Percentiles rank a stretch among this genome's conserved stretches.
These are phyloP conservation scores for Notothenia rossii DNA, from an alignment of 2,113 vertebrate genomes.

Conservation along the genomic window DNA sequence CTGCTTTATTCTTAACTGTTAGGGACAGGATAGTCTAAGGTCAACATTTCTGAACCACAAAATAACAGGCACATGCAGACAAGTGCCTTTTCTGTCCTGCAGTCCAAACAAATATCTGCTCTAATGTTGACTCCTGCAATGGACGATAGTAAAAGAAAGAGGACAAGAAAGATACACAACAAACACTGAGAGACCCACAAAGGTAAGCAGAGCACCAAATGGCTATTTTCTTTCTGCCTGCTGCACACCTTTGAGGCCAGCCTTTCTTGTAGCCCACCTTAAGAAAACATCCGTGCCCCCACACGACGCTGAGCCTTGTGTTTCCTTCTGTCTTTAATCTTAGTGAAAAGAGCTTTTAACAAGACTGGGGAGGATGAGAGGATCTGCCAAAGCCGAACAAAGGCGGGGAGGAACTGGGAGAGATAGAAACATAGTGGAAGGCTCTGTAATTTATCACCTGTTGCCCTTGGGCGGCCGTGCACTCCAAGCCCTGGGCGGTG, in stretches of 20 bases:
- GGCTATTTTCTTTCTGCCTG: constrained; percentile 62
- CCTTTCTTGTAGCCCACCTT: constrained; percentile 82
- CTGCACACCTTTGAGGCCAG: constrained; percentile 69
- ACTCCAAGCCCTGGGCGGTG: constrained; percentile 42
- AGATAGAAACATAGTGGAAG: constrained; percentile 75
- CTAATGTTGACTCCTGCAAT: constrained; percentile 46
- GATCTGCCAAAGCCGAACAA: constrained; percentile 81
- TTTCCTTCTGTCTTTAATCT: constrained; percentile 84
- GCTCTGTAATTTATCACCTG: constrained; percentile 87
- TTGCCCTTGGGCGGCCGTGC: constrained; percentile 72
- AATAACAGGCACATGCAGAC: constrained; percentile 27
- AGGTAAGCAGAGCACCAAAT: constrained; percentile 49
- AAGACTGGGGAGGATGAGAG: constrained; percentile 63
- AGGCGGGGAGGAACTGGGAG: constrained; percentile 77
- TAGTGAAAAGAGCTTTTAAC: constrained; percentile 82
- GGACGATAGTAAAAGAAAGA: constrained; percentile 7
- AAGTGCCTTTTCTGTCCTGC: constrained; percentile 25
- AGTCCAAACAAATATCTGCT: constrained; percentile 44
- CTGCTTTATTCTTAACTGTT: constrained; percentile 17
- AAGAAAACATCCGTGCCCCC: constrained; percentile 86
- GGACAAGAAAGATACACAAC: constrained; percentile 50
- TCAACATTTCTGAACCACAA: constrained; percentile 29
- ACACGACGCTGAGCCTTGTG: constrained; percentile 77
- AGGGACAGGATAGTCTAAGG: constrained; percentile 34
- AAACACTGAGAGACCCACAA: constrained; percentile 39